Evolutionary conservation across 2,797 vertebrate species (phyloP).

Genomic region (Peromyscus nudipes): DNA sequence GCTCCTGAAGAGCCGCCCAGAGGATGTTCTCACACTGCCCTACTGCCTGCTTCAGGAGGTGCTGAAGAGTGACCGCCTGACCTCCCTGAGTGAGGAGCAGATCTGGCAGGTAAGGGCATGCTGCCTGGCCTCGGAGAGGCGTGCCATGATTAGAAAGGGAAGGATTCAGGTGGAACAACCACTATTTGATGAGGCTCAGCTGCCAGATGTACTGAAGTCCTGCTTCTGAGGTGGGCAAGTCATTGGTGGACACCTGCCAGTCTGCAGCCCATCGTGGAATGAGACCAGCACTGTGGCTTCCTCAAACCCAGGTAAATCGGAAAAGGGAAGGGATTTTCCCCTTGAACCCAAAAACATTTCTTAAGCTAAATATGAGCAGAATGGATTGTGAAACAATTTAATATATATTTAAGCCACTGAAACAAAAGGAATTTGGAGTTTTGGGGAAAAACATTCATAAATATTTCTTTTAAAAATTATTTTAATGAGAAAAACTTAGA

Average conservation of each 20-base stretch:
- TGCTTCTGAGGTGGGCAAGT: neutral
- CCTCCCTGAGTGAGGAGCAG: slow-evolving; percentile 97
- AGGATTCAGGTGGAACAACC: neutral
- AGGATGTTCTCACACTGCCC: slow-evolving; percentile 96
- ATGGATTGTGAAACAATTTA: neutral
- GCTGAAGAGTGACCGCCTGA: slow-evolving; percentile 97
- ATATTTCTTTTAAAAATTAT: neutral
- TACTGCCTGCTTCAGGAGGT: slow-evolving; percentile 96
- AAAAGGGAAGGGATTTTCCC: neutral
- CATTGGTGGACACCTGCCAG: neutral
- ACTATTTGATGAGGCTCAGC: neutral
- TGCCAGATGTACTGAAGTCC: neutral
- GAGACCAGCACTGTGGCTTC: neutral
- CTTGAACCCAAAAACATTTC: neutral
- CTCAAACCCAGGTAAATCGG: neutral
- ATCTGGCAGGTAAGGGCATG: slow-evolving; percentile 96
- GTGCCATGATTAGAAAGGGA: slow-evolving; percentile 49
- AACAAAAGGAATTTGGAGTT: slow-evolving; percentile 21
- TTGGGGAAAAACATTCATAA: slow-evolving; percentile 55
- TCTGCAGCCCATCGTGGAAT: neutral
- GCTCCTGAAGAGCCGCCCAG: slow-evolving; percentile 93
- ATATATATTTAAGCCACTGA: neutral
- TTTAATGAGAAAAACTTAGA: neutral
- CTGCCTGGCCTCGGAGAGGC: neutral
- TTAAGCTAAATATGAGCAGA: slow-evolving; percentile 33